Base-by-base conservation (phyloP, 2,888 invertebrate genomes). In the Eilema depressum region DNA sequence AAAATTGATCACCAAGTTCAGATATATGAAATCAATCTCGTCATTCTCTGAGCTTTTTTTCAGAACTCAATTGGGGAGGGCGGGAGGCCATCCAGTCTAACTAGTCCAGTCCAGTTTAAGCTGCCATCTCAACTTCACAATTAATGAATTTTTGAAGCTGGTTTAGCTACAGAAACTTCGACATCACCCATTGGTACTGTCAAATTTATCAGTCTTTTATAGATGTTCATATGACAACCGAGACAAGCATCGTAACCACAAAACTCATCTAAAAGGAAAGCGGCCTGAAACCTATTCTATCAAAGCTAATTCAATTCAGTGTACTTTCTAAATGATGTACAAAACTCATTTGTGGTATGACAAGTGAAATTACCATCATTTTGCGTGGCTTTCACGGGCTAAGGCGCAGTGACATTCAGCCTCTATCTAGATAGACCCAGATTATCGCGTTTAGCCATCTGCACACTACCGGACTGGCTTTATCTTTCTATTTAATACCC, bases 261-360 rank as follows among this genome's bases (percentile, higher is more conserved):
- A 65, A 70, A 68, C 57, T 66, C 53, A 75, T 71, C 69, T 64
- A 69, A 81, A 75, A 73, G 71, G 77, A 79, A 81, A 81, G 81
- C 71, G 71, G 71, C 69, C 81, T 81, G 77, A 76, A 77, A 67
- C 76, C 70, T 66, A 80, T 81, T 78, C 73, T 77, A 69, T 78
- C 70, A 71, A 81, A 81, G 86, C 86, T 88, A 89, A 91, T 92
- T 91, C 88, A 90, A 91, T 92, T 91, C 88, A 86, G 89, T 86
- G 86, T 85, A 87, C 93, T 94, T 93, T 94, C 94, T 92, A 93
- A 93, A 91, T 90, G 91, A 93, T 93, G 93, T 86, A 91, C 92
- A 87, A 91, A 93, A 90, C 89, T 91, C 92, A 94, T 94, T 94
- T 92, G 89, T 86, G 84, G 86, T 90, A 91, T 93, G 91, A 93